These are phyloP conservation scores for Myotis planiceps DNA, from an alignment of 2,797 vertebrate genomes.

Conservation along the genomic window DNA sequence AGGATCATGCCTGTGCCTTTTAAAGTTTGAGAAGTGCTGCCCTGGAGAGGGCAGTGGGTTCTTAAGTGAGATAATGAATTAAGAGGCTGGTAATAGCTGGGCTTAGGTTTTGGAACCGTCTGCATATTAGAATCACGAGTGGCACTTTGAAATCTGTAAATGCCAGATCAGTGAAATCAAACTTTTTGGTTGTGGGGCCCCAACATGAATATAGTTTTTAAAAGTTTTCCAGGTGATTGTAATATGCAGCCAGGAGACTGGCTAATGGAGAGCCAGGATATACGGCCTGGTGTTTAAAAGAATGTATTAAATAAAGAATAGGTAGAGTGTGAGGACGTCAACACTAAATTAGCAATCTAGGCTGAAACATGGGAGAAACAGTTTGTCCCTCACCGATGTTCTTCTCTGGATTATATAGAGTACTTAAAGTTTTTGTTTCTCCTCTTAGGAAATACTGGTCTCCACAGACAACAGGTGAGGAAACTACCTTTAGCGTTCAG, in stretches of 20 bases:
- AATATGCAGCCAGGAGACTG: neutral
- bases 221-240: neutral
- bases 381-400: neutral
- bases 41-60: neutral
- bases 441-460: neutral
- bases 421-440: neutral
- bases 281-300: neutral
- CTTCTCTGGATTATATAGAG: neutral
- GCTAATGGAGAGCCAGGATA: neutral
- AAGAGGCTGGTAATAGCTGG: neutral
- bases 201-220: neutral
- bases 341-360: neutral
- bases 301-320: neutral
- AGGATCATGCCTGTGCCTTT: neutral
- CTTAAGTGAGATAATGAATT: neutral
- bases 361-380: neutral
- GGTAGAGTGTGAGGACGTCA: neutral
- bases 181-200: neutral
- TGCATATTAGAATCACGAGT: neutral
- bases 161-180: neutral
- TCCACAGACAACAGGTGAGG: constrained; percentile 28
- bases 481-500: neutral
- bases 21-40: neutral
- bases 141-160: neutral
- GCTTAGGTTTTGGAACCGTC: neutral